Evolutionary conservation across 2,113 vertebrate species (phyloP).

Genomic region (rabbit (Oryctolagus cuniculus)): DNA sequence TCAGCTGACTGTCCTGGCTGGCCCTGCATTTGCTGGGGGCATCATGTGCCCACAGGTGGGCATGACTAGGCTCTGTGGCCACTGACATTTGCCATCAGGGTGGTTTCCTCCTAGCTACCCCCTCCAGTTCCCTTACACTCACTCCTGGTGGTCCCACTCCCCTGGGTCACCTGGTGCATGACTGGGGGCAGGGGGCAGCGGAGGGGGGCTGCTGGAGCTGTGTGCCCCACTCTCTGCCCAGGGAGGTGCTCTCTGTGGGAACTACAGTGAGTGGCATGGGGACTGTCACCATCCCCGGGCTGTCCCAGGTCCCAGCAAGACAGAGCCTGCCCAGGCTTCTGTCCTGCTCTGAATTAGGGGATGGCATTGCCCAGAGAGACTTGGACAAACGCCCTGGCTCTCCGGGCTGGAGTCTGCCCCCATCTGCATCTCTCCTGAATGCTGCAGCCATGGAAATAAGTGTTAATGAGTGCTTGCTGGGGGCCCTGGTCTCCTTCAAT

Average conservation of each 20-base stretch:
- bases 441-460: neutral
- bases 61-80: neutral
- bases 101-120: neutral
- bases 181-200: too few relatives aligned
- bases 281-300: neutral
- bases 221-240: rapidly evolving
- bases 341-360: neutral
- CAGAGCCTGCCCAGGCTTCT: neutral
- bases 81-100: neutral
- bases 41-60: neutral
- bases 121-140: neutral
- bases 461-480: rapidly evolving
- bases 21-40: neutral
- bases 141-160: neutral
- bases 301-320: neutral
- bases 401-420: neutral
- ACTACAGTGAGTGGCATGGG: neutral
- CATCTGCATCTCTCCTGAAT: neutral
- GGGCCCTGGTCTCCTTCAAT: neutral
- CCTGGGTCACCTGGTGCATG: neutral
- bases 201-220: neutral
- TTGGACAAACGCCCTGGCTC: neutral
- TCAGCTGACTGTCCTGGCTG: neutral
- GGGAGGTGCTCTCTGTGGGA: neutral
- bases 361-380: neutral